Base-by-base conservation (phyloP, 2,888 invertebrate species). In the Saturnia pavonia region DNA sequence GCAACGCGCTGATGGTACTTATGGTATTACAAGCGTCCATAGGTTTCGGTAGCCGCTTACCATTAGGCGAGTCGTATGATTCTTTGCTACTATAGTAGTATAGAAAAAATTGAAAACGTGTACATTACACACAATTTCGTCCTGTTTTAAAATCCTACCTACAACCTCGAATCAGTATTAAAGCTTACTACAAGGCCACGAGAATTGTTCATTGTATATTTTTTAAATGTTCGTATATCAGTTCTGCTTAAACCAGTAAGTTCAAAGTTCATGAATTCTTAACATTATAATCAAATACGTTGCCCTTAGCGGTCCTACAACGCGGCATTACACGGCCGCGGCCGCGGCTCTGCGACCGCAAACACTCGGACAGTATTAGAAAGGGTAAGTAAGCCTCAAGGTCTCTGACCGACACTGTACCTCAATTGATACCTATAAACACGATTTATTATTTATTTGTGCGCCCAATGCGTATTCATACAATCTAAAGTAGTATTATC, bases 361-460 rank as follows among this genome's bases (percentile, higher is more conserved):
- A 60, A 60, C 57, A 27, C 54, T 6, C 9, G 57, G 6, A 25
- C 25, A 14, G 25, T 60, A 60, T 60, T 60, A 60, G 57, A 60
- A 60, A 60, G 57, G 27, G 14, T 12, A 12, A 6, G 22, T 34
- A 19, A 8, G 22, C 57, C 27, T 27, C 57, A 60, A 60, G 57
- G 57, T 27, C 27, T 27, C 57, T 60, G 57, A 60, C 57, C 57
- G 57, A 60, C 57, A 27, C 57, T 60, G 27, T 60, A 60, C 14
- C 57, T 25, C 57, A 14, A 60, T 60, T 60, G 6, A 25, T 60
- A 60, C 57, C 4, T 27, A 60, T 12, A 12, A 1, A 54, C 54
- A 25, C 22, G 54, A 27, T 60, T 60, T 60, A 60, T 60, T 25
- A 60, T 0, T 14, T 25, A 60, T 27, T 60, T 27, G 9, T 14